Conservation (phyloP, 2,113 vertebrate genomes). For the Terrapene triunguis region DNA sequence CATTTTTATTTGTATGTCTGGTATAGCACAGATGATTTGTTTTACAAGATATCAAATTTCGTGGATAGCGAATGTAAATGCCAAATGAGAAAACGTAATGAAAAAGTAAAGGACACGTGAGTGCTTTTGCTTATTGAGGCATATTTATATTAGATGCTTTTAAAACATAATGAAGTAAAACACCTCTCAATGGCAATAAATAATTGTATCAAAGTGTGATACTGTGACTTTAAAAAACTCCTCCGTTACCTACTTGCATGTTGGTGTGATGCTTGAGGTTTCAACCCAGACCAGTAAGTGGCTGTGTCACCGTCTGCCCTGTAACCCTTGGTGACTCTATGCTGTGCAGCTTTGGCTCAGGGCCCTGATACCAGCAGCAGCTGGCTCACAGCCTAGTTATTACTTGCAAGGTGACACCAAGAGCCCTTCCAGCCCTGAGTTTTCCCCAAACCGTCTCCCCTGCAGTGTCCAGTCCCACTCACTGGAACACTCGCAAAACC, state of each 20-base stretch:
- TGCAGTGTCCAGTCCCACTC: not conserved
- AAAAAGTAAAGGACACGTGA: not conserved
- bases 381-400: not conserved
- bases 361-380: not conserved
- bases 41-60: constrained; percentile 64
- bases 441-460: not conserved
- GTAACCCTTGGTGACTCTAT: not conserved
- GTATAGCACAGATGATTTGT: constrained; percentile 39
- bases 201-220: not conserved
- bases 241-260: not conserved
- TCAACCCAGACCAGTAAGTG: not conserved
- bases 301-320: not conserved
- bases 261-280: not conserved
- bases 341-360: not conserved
- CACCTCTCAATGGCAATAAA: not conserved
- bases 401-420: not conserved
- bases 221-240: not conserved
- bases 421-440: not conserved
- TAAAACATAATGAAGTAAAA: not conserved
- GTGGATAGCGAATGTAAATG: constrained; percentile 49
- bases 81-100: constrained; percentile 49
- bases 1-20: constrained; percentile 43
- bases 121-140: not conserved
- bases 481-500: not conserved
- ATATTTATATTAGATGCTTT: not conserved